phyloP scores from a whole-genome alignment of 1,140 invertebrate species.

The Aphaenogaster rudis region DNA sequence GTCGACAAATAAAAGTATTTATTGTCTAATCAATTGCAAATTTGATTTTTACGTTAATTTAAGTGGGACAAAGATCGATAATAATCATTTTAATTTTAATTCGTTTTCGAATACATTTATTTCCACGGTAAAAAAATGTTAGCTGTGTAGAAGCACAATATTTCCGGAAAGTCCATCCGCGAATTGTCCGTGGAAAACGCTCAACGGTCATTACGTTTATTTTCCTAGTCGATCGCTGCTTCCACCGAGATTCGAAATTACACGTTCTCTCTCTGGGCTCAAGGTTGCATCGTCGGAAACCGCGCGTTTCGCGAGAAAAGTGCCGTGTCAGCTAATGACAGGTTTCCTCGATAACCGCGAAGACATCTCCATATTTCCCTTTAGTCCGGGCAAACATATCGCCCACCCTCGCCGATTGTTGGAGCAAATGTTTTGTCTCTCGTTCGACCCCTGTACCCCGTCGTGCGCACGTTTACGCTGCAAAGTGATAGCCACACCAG shows the following conservation, averaged over 20 bases:
- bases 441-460: not conserved
- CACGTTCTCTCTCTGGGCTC: constrained; percentile 8
- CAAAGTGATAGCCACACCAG: constrained; percentile 51
- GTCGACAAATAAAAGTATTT: not conserved
- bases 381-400: constrained; percentile 17
- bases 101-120: not conserved
- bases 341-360: not conserved
- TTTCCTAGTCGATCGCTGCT: constrained; percentile 26
- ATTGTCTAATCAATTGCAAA: not conserved
- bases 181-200: not conserved
- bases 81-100: not conserved
- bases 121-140: not conserved
- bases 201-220: constrained; percentile 32
- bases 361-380: constrained; percentile 38
- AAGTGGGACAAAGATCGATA: not conserved
- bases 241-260: constrained; percentile 51
- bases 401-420: not conserved
- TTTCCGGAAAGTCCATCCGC: not conserved
- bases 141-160: not conserved
- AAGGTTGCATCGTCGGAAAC: constrained; percentile 20
- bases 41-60: not conserved
- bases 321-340: constrained; percentile 8
- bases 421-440: constrained; percentile 48
- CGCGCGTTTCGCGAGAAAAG: constrained; percentile 37
- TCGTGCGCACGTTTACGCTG: not conserved